These are phyloP conservation scores for Pseudoatta argentina DNA, from an alignment of 1,140 invertebrate species.

Conservation along the genomic window DNA sequence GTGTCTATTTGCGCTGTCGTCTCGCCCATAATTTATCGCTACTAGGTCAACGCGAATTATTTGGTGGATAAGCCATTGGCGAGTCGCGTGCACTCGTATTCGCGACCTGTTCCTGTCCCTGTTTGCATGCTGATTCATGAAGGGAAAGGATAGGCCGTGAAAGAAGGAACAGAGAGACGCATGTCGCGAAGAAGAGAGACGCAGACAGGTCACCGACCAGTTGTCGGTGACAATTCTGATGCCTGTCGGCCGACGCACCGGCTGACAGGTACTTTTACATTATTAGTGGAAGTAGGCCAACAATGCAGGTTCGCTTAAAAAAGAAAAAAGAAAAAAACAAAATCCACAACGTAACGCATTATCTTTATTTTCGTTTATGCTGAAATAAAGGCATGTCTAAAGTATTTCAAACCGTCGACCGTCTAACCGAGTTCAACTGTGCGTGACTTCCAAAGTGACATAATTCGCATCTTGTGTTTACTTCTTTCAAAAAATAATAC, in stretches of 20 bases:
- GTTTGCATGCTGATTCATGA: constrained; percentile 18
- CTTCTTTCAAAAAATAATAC: no score
- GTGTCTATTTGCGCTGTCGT: constrained; percentile 24
- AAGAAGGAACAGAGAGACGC: constrained; percentile 32
- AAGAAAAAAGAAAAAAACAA: not conserved
- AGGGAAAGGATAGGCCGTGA: constrained; percentile 36
- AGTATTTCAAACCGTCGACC: constrained; percentile 28
- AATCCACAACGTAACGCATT: constrained; percentile 35
- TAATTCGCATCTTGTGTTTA: not conserved
- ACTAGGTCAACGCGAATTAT: constrained; percentile 61
- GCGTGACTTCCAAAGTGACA: not conserved
- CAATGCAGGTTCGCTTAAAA: constrained; percentile 72
- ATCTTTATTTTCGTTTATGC: constrained; percentile 62
- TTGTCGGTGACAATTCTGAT: constrained; percentile 65
- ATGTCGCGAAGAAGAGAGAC: constrained; percentile 33
- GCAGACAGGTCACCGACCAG: constrained; percentile 71
- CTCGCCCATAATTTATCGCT: constrained; percentile 44
- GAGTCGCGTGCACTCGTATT: constrained; percentile 56
- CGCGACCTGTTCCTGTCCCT: constrained; percentile 44
- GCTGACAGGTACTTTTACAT: constrained; percentile 51
- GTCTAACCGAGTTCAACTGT: constrained; percentile 44
- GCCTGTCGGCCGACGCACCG: constrained; percentile 14
- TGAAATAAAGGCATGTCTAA: not conserved
- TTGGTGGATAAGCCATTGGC: constrained; percentile 57
- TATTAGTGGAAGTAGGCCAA: constrained; percentile 73